Evolutionary conservation across 2,888 invertebrate genomes (phyloP).

Genomic region (Ametastegia equiseti): DNA sequence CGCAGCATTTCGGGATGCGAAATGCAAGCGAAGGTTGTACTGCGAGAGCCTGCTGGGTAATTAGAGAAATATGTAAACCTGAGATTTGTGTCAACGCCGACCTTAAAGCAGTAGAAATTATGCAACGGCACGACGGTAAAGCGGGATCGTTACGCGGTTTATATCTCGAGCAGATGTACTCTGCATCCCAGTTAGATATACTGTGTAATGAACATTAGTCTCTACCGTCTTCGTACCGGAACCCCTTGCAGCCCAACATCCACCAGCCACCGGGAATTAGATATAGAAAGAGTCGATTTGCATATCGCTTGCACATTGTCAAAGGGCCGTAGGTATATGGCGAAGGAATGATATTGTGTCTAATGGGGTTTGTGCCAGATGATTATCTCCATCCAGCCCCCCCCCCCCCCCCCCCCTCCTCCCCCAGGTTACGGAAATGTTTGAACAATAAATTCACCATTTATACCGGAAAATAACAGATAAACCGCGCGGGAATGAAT

Average conservation of each 20-base stretch:
- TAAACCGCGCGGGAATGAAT: not conserved
- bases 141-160: constrained; percentile 40
- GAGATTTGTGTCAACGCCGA: constrained; percentile 35
- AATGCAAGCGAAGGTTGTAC: not conserved
- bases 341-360: not conserved
- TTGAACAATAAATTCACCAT: not conserved
- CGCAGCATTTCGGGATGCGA: not conserved
- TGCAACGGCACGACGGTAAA: constrained; percentile 36
- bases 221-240: not conserved
- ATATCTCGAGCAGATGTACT: constrained; percentile 43
- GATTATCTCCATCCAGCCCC: not conserved
- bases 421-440: not conserved
- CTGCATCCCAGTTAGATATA: constrained; percentile 13
- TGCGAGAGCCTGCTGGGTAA: not conserved
- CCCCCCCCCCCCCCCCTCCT: too few relatives aligned
- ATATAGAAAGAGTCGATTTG: constrained; percentile 26
- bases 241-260: not conserved
- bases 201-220: constrained; percentile 36
- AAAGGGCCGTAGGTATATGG: not conserved
- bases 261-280: too few relatives aligned
- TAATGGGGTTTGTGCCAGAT: not conserved
- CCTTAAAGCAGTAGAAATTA: constrained; percentile 29
- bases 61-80: constrained; percentile 17
- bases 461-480: not conserved
- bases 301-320: constrained; percentile 5